A percentile compares a stretch with the other conserved stretches of the same genome.
Evolutionary conservation across 2,797 vertebrate species (phyloP).

Genomic region (Tapera naevia): DNA sequence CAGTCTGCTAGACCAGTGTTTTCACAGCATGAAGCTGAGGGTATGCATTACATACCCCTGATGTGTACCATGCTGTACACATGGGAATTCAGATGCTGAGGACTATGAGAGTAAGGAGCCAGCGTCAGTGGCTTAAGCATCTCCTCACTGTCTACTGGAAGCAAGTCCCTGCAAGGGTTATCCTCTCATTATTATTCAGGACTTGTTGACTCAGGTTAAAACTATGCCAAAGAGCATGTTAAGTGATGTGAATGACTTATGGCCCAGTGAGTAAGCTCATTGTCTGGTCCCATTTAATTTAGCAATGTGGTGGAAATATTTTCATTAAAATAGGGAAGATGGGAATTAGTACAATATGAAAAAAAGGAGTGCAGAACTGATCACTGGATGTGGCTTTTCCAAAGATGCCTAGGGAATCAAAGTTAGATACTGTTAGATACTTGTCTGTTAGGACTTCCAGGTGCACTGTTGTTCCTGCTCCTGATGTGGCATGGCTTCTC

Average conservation of each 20-base stretch:
- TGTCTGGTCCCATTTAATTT: neutral
- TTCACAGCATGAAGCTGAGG: neutral
- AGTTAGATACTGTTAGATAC: no score
- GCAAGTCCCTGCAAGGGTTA: neutral
- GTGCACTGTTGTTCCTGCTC: neutral
- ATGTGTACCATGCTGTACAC: rapidly evolving
- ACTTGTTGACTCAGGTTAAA: neutral
- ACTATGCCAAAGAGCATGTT: neutral
- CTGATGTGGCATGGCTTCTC: neutral
- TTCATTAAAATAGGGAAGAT: neutral
- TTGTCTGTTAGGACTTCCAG: neutral
- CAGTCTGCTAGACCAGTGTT: neutral
- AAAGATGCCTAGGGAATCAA: neutral
- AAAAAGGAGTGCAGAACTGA: neutral
- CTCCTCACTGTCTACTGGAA: neutral
- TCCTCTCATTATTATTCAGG: neutral
- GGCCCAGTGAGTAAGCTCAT: neutral
- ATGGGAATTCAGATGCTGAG: neutral
- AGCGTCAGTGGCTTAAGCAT: neutral
- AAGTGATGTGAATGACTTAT: neutral
- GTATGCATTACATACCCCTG: neutral
- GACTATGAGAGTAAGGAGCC: neutral
- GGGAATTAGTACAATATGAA: neutral
- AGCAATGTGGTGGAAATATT: neutral
- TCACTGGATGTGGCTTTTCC: neutral